A percentile compares a stretch with the other conserved stretches of the same genome.
Evolutionary conservation across 2,113 vertebrate species (phyloP).

Genomic region (Barnardius zonarius): DNA sequence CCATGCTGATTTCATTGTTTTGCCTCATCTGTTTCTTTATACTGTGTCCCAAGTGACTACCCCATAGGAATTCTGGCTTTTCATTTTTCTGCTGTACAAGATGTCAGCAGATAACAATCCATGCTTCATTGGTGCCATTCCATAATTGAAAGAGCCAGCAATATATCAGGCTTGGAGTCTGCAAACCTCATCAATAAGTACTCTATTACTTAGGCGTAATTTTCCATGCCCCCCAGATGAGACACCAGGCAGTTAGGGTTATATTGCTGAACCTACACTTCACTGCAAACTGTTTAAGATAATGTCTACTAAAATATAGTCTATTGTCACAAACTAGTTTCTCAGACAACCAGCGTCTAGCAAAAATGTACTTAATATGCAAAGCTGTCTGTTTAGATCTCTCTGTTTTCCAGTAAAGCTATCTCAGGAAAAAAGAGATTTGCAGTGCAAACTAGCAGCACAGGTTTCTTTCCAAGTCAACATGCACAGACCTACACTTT

Average conservation of each 20-base stretch:
- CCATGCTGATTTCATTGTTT: neutral
- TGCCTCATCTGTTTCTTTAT: slow-evolving; percentile 51
- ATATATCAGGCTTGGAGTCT: slow-evolving; percentile 37
- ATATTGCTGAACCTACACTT: slow-evolving; percentile 30
- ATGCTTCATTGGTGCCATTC: slow-evolving; percentile 50
- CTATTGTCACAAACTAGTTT: slow-evolving; percentile 51
- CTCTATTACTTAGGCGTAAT: slow-evolving; percentile 49
- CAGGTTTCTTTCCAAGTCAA: neutral
- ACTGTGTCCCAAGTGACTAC: neutral
- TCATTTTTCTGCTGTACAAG: slow-evolving; percentile 56
- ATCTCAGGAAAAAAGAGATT: slow-evolving; percentile 19
- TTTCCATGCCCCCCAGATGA: neutral
- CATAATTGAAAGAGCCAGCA: slow-evolving; percentile 59
- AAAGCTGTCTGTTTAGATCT: slow-evolving; percentile 57
- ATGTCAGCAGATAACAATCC: slow-evolving; percentile 63
- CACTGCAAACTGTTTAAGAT: slow-evolving; percentile 9
- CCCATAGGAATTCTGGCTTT: slow-evolving; percentile 45
- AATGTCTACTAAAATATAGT: slow-evolving; percentile 1
- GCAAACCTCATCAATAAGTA: slow-evolving; percentile 48
- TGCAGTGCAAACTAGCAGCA: neutral
- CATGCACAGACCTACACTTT: neutral
- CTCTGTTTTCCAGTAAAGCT: slow-evolving; percentile 16
- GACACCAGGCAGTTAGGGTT: neutral
- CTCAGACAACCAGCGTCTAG: slow-evolving; percentile 3
- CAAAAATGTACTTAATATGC: slow-evolving; percentile 51